phyloP scores from a whole-genome alignment of 2,113 vertebrate genomes.

The Tachysurus vachellii region DNA sequence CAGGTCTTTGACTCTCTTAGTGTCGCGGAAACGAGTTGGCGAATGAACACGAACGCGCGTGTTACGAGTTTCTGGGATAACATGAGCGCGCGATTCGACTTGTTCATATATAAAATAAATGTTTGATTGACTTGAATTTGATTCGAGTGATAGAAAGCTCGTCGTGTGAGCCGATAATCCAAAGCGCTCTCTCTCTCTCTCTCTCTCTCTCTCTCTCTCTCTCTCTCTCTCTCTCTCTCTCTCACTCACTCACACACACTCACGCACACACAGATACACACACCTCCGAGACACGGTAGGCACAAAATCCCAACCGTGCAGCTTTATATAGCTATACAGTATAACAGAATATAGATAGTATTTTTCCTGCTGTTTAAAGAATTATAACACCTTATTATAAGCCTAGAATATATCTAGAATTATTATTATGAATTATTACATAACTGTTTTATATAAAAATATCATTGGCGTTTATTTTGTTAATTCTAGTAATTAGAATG shows the following conservation, averaged over 20 bases:
- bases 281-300: not conserved
- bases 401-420: not conserved
- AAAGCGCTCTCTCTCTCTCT: not conserved
- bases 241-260: not conserved
- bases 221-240: not conserved
- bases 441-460: too few relatives aligned
- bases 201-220: not conserved
- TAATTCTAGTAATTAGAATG: not conserved
- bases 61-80: not conserved
- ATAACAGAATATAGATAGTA: not conserved
- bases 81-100: not conserved
- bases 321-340: not conserved
- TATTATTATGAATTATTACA: not conserved
- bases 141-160: not conserved
- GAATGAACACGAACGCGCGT: not conserved
- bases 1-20: not conserved
- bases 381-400: not conserved
- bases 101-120: not conserved
- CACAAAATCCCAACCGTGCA: constrained; percentile 13
- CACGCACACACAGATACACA: not conserved
- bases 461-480: too few relatives aligned
- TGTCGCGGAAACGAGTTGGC: not conserved
- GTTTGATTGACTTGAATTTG: not conserved
- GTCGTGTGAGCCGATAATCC: not conserved
- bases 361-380: not conserved